Evolutionary conservation across 2,113 vertebrate species (phyloP).

Genomic region (Oryzias curvinotus): DNA sequence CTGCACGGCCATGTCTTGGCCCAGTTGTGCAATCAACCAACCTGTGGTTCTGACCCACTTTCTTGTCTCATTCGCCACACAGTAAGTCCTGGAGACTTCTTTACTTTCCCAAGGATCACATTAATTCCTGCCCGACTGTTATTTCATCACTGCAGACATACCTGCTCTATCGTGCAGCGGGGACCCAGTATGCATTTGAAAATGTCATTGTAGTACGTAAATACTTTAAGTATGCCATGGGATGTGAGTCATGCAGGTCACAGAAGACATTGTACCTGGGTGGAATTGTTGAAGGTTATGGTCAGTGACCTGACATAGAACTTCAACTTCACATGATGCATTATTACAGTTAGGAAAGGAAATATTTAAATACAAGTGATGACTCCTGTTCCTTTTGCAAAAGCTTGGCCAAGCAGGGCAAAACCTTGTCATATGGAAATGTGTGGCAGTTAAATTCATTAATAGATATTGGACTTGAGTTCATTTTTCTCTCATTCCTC

Average conservation of each 20-base stretch:
- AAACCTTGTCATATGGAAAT: background rate
- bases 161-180: conserved; percentile 40
- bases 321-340: conserved; percentile 44
- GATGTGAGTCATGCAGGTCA: conserved; percentile 67
- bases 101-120: conserved; percentile 62
- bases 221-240: too few species aligned
- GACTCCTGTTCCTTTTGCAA: background rate
- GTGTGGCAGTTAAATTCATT: conserved; percentile 5
- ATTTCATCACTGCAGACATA: conserved; percentile 65
- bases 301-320: conserved; percentile 43
- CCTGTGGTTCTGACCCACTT: conserved; percentile 71
- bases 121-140: conserved; percentile 59
- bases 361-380: conserved; percentile 1
- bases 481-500: conserved; percentile 42
- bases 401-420: background rate
- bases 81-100: conserved; percentile 37
- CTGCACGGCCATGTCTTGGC: conserved; percentile 37
- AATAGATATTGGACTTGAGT: conserved; percentile 8
- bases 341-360: conserved; percentile 33
- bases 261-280: conserved; percentile 32
- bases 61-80: conserved; percentile 59
- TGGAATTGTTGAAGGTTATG: conserved; percentile 48
- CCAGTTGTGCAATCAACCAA: conserved; percentile 64
- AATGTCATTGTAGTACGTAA: conserved; percentile 73
- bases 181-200: conserved; percentile 54